Evolutionary conservation across 2,797 vertebrate species (phyloP), one percentile per base, ranked within the genome.

Genomic region (Myotis daubentonii): DNA sequence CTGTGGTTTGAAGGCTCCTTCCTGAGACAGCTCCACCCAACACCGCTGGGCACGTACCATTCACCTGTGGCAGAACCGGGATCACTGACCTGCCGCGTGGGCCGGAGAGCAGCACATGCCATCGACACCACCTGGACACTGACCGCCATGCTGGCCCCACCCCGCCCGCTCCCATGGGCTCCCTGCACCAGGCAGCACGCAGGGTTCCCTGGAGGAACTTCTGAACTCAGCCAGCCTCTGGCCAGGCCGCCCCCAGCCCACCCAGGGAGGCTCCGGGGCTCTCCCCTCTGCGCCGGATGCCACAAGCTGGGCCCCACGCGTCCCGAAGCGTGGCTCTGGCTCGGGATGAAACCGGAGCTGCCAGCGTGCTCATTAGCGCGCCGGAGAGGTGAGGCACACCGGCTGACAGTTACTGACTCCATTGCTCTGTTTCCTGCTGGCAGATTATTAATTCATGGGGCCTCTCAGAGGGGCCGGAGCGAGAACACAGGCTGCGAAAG

Each of bases 401-500:
- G 96, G 71, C 94, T 38, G 68, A 78, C 95, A 96, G 96, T 97
- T 97, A 98, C 97, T 8, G 57, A 96, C 95, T 96, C 96, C 94
- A 87, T 96, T 94, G 94, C 97, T 98, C 96, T 90, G 94, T 97
- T 96, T 97, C 96, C 97, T 97, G 96, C 97, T 92, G 96, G 0
- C 9, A 76, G 92, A 94, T 98, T 97, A 98, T 97, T 98, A 98
- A 98, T 98, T 98, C 97, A 98, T 98, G 72, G 20, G 49, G 80
- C 95, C 96, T 66, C 95, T 93, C 93, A 0, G 74, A 9, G 95
- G 95, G 97, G 94, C 85, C 8, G 0, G 6, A 25, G 72, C 84
- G 96, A 97, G 75, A 97, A 97, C 95, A 95, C 47, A 97, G 97
- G 8, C 92, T 92, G 65, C 2, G 0, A 1, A 95, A 98, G 98